phyloP scores from a whole-genome alignment of 2,797 vertebrate species.

The Nasua narica region DNA sequence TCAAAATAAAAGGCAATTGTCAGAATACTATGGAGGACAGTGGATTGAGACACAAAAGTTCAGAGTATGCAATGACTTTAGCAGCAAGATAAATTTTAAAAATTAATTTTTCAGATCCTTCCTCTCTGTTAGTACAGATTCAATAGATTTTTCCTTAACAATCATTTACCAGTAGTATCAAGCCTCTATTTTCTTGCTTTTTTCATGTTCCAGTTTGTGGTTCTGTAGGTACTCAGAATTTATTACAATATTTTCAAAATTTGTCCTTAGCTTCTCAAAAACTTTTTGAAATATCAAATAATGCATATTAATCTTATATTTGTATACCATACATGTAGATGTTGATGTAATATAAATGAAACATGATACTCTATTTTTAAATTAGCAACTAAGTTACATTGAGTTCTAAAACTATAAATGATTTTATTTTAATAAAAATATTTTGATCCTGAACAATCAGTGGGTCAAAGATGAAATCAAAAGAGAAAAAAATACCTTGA shows the following conservation, averaged over 20 bases:
- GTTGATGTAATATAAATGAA: not conserved
- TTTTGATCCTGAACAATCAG: not conserved
- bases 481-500: not conserved
- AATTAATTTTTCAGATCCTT: not conserved
- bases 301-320: not conserved
- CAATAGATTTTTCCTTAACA: not conserved
- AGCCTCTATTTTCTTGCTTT: not conserved
- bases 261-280: not conserved
- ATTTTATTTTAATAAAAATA: slow-evolving; percentile 13
- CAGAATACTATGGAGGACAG: not conserved
- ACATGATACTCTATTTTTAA: not conserved
- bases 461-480: not conserved
- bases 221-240: not conserved
- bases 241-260: not conserved
- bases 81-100: not conserved
- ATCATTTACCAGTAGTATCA: not conserved
- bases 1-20: not conserved
- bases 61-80: not conserved
- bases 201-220: not conserved
- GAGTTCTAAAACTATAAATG: not conserved
- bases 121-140: not conserved
- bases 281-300: not conserved
- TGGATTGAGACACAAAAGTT: not conserved
- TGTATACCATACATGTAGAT: not conserved
- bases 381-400: not conserved